Evolutionary conservation across 2,797 vertebrate species (phyloP).

Genomic region (Danio kyathit): DNA sequence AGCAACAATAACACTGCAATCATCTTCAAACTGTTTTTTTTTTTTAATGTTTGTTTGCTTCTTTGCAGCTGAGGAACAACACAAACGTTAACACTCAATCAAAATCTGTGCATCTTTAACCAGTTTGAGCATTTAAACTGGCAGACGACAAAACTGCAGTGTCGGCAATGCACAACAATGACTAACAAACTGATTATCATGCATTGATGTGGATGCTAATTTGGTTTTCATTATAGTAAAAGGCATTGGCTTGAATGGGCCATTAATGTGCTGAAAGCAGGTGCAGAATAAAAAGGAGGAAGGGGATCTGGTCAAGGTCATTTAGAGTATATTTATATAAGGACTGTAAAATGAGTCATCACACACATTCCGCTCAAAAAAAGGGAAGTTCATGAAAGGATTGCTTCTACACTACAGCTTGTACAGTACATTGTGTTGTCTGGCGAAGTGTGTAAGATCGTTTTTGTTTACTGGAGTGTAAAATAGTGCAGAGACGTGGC

Average conservation of each 20-base stretch:
- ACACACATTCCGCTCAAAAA: conserved; percentile 30
- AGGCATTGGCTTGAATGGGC: not conserved
- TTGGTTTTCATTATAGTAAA: not conserved
- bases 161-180: not conserved
- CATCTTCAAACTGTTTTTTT: not conserved
- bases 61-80: not conserved
- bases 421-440: conserved; percentile 16
- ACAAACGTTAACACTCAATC: not conserved
- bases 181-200: not conserved
- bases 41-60: no score
- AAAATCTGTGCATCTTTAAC: not conserved
- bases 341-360: conserved; percentile 26
- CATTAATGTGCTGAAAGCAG: not conserved
- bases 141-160: not conserved
- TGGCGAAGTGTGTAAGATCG: not conserved
- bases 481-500: conserved; percentile 30
- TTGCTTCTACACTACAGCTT: not conserved
- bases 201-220: not conserved
- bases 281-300: not conserved
- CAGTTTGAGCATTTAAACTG: not conserved
- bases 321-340: conserved; percentile 55
- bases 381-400: conserved; percentile 11
- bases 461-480: conserved; percentile 49
- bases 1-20: not conserved
- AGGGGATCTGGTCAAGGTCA: conserved; percentile 76